Percentiles rank a stretch among this genome's conserved stretches.
These are phyloP conservation scores for Macropis europaea DNA, from an alignment of 2,888 invertebrate genomes.

Conservation along the genomic window DNA sequence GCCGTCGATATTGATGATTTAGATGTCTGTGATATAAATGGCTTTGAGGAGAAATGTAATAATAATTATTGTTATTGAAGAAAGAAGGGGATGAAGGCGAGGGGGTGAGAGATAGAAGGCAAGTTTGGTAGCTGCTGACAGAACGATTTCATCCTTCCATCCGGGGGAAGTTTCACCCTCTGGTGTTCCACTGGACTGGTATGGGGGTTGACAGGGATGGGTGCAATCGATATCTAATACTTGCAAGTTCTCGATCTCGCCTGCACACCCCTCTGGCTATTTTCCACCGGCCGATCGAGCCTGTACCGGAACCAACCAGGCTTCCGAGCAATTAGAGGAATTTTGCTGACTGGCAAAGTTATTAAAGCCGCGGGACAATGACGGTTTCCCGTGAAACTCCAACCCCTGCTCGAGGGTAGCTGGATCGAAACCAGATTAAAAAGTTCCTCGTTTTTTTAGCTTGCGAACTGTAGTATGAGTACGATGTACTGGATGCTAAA, in stretches of 20 bases:
- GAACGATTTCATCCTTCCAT: conserved; percentile 66
- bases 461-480: too few species aligned
- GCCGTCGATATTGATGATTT: too few species aligned
- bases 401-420: too few species aligned
- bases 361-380: conserved; percentile 30
- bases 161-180: conserved; percentile 8
- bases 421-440: too few species aligned
- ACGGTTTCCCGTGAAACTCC: too few species aligned
- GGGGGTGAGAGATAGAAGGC: conserved; percentile 2
- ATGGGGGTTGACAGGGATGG: background rate
- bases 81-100: background rate
- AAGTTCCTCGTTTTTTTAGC: too few species aligned
- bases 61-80: too few species aligned
- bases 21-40: too few species aligned
- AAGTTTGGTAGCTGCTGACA: conserved; percentile 59
- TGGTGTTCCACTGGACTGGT: conserved; percentile 37
- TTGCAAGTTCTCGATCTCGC: conserved; percentile 36
- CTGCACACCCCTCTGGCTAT: conserved; percentile 2
- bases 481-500: too few species aligned
- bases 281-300: conserved; percentile 20
- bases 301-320: conserved; percentile 3
- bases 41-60: too few species aligned
- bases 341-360: conserved; percentile 44
- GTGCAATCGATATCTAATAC: conserved; percentile 47
- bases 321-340: conserved; percentile 39